A percentile compares a stretch with the other conserved stretches of the same genome.
phyloP scores from a whole-genome alignment of 2,888 invertebrate genomes.

The Lasioglossum figueresi region DNA sequence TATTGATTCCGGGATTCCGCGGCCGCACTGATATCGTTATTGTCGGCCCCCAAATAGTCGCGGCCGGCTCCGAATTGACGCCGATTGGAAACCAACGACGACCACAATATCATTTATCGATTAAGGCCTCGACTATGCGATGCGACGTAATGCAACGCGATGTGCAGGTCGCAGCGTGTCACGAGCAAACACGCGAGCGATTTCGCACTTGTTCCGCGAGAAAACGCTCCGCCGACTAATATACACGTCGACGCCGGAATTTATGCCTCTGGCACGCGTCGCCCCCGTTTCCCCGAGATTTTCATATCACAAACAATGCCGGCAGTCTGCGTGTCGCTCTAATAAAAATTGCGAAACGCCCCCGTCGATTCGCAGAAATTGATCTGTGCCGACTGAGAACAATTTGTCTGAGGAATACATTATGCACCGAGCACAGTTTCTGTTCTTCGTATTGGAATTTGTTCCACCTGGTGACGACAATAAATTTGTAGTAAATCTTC shows the following conservation, averaged over 20 bases:
- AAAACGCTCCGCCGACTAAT: constrained; percentile 18
- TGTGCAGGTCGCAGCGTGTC: neutral
- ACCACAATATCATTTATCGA: constrained; percentile 48
- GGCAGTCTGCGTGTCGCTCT: neutral
- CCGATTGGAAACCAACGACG: constrained; percentile 28
- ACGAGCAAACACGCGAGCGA: neutral
- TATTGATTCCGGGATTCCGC: constrained; percentile 50
- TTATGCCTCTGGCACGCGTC: constrained; percentile 25
- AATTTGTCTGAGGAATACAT: neutral
- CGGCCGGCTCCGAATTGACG: constrained; percentile 21
- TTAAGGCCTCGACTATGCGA: neutral
- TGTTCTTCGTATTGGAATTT: neutral
- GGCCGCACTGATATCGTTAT: constrained; percentile 45
- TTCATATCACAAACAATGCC: constrained; percentile 18
- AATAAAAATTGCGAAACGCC: constrained; percentile 27
- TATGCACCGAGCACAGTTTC: neutral
- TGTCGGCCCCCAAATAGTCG: constrained; percentile 18
- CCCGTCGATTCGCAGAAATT: constrained; percentile 17
- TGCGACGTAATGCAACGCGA: neutral
- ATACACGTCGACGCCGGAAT: constrained; percentile 18
- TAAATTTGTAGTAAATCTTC: neutral
- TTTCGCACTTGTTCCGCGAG: neutral
- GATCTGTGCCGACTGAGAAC: neutral
- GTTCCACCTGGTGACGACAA: neutral
- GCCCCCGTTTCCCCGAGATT: constrained; percentile 5